Base-by-base conservation (phyloP, 2,797 vertebrate genomes). In the Argyrosomus regius region DNA sequence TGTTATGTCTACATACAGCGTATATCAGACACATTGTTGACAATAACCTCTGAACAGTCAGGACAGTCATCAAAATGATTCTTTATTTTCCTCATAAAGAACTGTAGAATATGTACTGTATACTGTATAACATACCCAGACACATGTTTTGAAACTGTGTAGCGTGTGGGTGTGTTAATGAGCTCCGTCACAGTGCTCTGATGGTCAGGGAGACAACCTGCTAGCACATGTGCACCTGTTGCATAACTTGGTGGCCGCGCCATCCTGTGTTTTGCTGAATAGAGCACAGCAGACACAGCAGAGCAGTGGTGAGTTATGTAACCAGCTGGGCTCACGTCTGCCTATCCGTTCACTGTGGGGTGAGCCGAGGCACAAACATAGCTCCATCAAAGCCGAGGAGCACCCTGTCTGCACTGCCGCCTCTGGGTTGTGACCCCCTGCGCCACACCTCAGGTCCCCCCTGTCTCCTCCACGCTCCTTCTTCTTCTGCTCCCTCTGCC, bases 171-270 rank as follows among this genome's bases (percentile, higher is more conserved):
- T 75, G 85, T 89, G 82, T 85, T 88, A 84, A 90, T 87, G 88
- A 91, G 85, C 81, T 78, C 83, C 10, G 49, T 59, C 73, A 56
- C 72, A 39, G 62, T 52, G 72, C 80, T 79, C 68, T 35, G 68
- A 72, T 72, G 81, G 88, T 89, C 89, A 88, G 83, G 85, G 67
- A 92, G 86, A 91, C 91, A 89, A 92, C 89, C 93, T 91, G 90
- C 90, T 66, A 77, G 91, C 93, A 93, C 94, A 93, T 95, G 95
- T 93, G 93, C 93, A 95, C 95, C 93, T 95, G 94, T 94, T 95
- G 94, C 93, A 90, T 96, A 95, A 95, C 91, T 88, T 90, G 84
- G 86, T 88, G 92, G 89, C 91, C 88, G 85, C 72, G 77, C 87
- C 84, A 83, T 88, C 83, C 93, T 92, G 91, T 92, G 90, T 94